Percentiles rank a stretch among this genome's conserved stretches.
Evolutionary conservation across 2,797 vertebrate genomes (phyloP).

Genomic region (Tragopan temminckii): DNA sequence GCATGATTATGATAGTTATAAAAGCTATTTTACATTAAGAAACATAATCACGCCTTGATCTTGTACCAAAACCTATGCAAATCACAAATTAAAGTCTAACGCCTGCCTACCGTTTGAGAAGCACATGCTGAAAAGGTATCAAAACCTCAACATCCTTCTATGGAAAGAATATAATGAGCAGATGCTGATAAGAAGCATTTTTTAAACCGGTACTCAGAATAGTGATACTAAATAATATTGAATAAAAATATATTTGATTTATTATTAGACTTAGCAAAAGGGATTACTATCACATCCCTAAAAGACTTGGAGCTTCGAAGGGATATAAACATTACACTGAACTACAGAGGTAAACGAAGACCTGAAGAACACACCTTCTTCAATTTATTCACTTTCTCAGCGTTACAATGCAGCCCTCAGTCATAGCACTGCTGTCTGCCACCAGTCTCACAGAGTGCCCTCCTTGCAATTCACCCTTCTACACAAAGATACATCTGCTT

Average conservation of each 20-base stretch:
- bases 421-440: background rate
- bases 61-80: too few relatives aligned
- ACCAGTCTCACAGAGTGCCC: background rate
- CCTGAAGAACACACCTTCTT: background rate
- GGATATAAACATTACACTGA: too few relatives aligned
- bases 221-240: background rate
- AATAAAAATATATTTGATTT: background rate
- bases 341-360: too few relatives aligned
- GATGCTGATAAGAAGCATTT: conserved; percentile 1
- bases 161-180: background rate
- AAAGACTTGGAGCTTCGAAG: too few relatives aligned
- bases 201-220: background rate
- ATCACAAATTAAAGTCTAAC: too few relatives aligned
- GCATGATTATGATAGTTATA: too few relatives aligned
- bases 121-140: conserved; percentile 27
- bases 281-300: background rate
- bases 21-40: too few relatives aligned
- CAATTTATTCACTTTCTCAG: background rate
- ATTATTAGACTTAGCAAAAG: background rate
- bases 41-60: too few relatives aligned
- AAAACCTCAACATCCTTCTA: background rate
- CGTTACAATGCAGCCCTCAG: fast-evolving
- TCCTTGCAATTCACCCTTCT: background rate
- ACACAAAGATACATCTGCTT: background rate
- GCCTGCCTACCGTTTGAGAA: conserved; percentile 9